Evolutionary conservation across 2,113 vertebrate genomes (phyloP), one percentile per base, ranked within the genome.

Genomic region (Ia io): DNA sequence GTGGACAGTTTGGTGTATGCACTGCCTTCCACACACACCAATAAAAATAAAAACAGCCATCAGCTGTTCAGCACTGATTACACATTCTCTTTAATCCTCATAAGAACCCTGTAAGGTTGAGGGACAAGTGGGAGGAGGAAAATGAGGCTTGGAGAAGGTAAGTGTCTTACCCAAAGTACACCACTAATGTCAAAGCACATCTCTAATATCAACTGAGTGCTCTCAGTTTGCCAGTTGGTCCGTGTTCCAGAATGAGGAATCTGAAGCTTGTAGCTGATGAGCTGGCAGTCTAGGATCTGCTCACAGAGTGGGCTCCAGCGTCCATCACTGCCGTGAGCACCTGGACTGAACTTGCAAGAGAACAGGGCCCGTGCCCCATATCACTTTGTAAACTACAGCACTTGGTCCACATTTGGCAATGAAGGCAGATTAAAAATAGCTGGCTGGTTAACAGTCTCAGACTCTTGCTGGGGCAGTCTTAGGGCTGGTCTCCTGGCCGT

Each of bases 371-470:
- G 4, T 56, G 83, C 56, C 42, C 93, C 65, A 0, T n/a, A 3
- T 49, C 82, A 20, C 87, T 95, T 92, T 90, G 82, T 87, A 73
- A 93, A 90, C 42, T 42, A 85, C 73, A 78, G 37, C 90, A 85
- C 77, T n/a, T 84, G 59, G 90, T 93, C 80, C 76, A 65, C 61
- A 14, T 70, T 87, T 95, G 96, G 88, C 95, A 95, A 5, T 17
- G 42, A 95, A 85, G 63, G 69, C 71, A 67, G 96, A 79, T 96
- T 96, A 97, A 96, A 97, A 97, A 97, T 97, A 96, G 77, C 95
- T 67, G 32, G n/a, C 90, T 92, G 69, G 87, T 82, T 84, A 89
- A 44, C 51, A 35, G 95, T 93, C 90, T 92, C 49, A 82, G 95
- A 88, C 90, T 92, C 63, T 67, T 53, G 78, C 91, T 32, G 42